A percentile compares a stretch with the other conserved stretches of the same genome.
phyloP scores from a whole-genome alignment of 2,888 invertebrate genomes.

The Labia minor region DNA sequence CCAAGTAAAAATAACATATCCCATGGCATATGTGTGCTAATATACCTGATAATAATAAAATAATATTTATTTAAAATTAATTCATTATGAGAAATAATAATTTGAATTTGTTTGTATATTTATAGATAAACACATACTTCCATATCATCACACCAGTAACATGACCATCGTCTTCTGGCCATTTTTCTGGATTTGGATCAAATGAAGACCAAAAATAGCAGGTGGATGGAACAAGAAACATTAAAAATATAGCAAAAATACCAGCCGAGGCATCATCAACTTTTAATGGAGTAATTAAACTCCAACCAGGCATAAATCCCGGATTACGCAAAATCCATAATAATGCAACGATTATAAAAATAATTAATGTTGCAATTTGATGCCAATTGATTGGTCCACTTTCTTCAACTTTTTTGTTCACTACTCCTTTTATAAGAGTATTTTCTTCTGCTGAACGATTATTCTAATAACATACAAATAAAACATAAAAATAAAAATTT shows the following conservation, averaged over 20 bases:
- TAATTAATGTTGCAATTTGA: not conserved
- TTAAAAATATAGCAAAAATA: not conserved
- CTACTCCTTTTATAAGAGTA: not conserved
- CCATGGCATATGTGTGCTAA: constrained; percentile 13
- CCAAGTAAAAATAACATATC: constrained; percentile 18
- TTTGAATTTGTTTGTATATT: not conserved
- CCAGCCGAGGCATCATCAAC: not conserved
- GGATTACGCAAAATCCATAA: constrained; percentile 15
- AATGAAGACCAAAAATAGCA: not conserved
- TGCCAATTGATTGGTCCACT: not conserved
- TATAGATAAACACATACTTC: not conserved
- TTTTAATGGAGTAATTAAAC: not conserved
- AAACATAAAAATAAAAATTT: no score
- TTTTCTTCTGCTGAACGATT: not conserved
- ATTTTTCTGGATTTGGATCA: not conserved
- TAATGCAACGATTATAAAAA: not conserved
- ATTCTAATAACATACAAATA: no score
- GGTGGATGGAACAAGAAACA: constrained; percentile 5
- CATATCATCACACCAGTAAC: not conserved
- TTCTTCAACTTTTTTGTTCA: not conserved
- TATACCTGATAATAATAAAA: not conserved
- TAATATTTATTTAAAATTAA: no score
- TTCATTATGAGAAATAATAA: no score
- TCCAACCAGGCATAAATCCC: constrained; percentile 7
- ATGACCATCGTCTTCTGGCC: not conserved